Evolutionary conservation across 2,113 vertebrate species (phyloP).

Genomic region (Isurus oxyrinchus): DNA sequence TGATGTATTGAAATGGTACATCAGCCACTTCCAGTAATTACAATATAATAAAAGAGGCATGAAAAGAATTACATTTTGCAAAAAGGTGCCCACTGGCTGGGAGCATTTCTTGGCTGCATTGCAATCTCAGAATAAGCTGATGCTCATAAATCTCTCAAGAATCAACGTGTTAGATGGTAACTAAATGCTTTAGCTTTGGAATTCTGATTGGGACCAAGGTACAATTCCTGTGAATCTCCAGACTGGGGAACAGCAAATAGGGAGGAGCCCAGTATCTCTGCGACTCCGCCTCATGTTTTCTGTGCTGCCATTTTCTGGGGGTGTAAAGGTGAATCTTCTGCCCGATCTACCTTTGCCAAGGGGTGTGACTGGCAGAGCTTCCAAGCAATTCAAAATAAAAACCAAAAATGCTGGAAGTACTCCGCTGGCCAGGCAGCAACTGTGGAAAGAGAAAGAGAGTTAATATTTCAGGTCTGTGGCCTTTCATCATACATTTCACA

Average conservation of each 20-base stretch:
- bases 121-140: neutral
- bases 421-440: too few relatives aligned
- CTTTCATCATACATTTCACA: too few relatives aligned
- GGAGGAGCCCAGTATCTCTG: neutral
- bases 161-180: neutral
- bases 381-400: neutral
- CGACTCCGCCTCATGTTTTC: neutral
- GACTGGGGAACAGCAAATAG: neutral
- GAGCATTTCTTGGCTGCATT: neutral
- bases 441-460: too few relatives aligned
- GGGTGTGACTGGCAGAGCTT: neutral
- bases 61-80: neutral
- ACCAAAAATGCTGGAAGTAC: too few relatives aligned
- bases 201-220: neutral
- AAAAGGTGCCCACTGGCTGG: neutral
- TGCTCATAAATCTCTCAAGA: neutral
- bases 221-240: neutral
- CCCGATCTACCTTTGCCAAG: neutral
- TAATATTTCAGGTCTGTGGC: too few relatives aligned
- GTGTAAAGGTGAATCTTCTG: neutral
- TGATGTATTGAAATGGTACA: neutral
- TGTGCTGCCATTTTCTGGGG: neutral
- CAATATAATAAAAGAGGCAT: neutral
- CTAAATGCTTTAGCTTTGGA: neutral
- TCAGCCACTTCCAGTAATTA: neutral